phyloP scores from a whole-genome alignment of 2,113 vertebrate genomes.

The Cathartes aura region DNA sequence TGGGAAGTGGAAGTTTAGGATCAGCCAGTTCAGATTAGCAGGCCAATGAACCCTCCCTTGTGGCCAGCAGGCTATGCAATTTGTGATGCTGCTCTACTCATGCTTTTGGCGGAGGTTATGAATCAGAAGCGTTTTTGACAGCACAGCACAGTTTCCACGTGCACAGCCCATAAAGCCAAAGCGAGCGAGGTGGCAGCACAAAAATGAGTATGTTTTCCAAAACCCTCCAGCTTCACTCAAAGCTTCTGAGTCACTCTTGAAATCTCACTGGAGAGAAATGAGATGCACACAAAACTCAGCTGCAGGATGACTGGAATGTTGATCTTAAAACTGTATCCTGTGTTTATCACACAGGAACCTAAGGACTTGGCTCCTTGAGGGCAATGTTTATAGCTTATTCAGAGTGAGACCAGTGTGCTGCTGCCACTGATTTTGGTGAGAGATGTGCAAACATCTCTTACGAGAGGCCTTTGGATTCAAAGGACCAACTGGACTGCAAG shows the following conservation, averaged over 20 bases:
- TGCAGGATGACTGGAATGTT: neutral
- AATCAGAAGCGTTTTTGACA: constrained; percentile 46
- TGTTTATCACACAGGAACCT: constrained; percentile 9
- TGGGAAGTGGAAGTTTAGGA: constrained; percentile 50
- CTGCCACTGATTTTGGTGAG: neutral
- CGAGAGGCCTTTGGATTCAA: neutral
- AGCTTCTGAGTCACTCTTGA: neutral
- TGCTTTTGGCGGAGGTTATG: constrained; percentile 5
- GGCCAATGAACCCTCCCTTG: constrained; percentile 21
- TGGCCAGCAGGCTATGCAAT: neutral
- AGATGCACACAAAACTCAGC: neutral
- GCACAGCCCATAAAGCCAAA: neutral
- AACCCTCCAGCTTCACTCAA: neutral
- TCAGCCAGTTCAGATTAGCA: constrained; percentile 34
- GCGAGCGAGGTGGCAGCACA: neutral
- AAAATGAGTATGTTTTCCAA: neutral
- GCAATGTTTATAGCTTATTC: neutral
- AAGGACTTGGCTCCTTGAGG: neutral
- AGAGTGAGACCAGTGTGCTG: neutral
- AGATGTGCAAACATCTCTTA: neutral
- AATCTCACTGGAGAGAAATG: neutral
- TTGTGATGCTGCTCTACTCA: neutral
- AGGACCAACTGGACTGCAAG: neutral
- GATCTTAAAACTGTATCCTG: neutral
- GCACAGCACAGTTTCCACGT: neutral